Evolutionary conservation across 2,113 vertebrate genomes (phyloP).

Genomic region (Carassius auratus): DNA sequence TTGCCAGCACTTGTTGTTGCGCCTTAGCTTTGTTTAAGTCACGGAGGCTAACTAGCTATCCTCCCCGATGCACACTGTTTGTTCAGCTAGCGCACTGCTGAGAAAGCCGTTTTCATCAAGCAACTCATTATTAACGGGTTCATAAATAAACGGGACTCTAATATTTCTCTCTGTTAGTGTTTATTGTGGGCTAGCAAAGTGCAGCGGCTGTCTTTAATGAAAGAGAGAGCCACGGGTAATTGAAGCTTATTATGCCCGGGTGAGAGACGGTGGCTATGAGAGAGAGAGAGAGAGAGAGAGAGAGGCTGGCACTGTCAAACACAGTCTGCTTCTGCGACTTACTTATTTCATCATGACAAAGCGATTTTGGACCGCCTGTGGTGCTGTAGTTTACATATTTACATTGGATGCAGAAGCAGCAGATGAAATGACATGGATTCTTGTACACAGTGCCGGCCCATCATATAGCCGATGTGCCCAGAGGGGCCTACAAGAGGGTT

Average conservation of each 20-base stretch:
- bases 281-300: conserved; percentile 44
- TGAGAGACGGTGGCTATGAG: conserved; percentile 62
- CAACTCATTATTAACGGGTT: conserved; percentile 90
- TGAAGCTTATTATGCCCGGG: conserved; percentile 87
- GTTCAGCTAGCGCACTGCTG: conserved; percentile 84
- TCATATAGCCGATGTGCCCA: not conserved
- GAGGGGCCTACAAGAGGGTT: not conserved
- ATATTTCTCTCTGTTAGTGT: conserved; percentile 89
- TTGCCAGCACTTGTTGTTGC: conserved; percentile 91
- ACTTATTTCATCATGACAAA: conserved; percentile 73
- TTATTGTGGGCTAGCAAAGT: conserved; percentile 89
- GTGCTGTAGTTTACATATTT: conserved; percentile 70
- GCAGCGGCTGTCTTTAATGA: conserved; percentile 88
- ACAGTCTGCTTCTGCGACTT: conserved; percentile 68
- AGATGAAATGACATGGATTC: conserved; percentile 58
- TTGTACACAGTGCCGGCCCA: conserved; percentile 44
- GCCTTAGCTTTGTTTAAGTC: conserved; percentile 89
- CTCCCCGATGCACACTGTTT: conserved; percentile 84
- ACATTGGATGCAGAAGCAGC: conserved; percentile 71
- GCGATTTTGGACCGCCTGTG: conserved; percentile 73
- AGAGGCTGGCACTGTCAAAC: conserved; percentile 69
- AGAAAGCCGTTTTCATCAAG: conserved; percentile 85
- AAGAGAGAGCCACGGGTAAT: conserved; percentile 85
- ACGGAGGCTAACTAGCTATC: conserved; percentile 89
- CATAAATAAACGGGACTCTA: conserved; percentile 89